Conservation (phyloP, 1,140 invertebrate species). For the Orussus abietinus region DNA sequence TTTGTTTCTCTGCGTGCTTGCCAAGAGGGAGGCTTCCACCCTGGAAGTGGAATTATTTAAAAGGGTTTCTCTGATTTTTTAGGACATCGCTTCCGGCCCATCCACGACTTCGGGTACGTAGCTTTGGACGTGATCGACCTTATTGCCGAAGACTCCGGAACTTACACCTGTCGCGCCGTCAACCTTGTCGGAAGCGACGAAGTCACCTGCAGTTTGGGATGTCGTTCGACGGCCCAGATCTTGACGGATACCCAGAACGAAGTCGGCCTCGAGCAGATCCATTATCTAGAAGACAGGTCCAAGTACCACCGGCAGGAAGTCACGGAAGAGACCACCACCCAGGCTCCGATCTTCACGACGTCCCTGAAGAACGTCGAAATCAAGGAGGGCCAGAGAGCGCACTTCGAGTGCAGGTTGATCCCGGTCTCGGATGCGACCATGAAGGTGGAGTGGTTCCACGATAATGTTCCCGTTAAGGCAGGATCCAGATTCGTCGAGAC, state of each 20-base stretch:
- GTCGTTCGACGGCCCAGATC: constrained; percentile 72
- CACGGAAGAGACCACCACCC: constrained; percentile 77
- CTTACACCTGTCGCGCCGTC: constrained; percentile 90
- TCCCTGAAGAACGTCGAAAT: constrained; percentile 87
- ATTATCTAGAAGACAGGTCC: constrained; percentile 79
- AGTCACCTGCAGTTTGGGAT: constrained; percentile 68
- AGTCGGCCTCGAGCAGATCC: constrained; percentile 79
- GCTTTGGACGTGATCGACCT: constrained; percentile 87
- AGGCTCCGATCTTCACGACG: constrained; percentile 87
- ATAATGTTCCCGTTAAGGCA: constrained; percentile 82
- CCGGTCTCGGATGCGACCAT: constrained; percentile 94
- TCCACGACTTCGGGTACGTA: constrained; percentile 94
- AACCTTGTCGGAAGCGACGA: constrained; percentile 86
- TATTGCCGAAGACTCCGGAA: constrained; percentile 89
- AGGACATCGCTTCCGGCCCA: constrained; percentile 87
- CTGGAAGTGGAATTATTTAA: constrained; percentile 6
- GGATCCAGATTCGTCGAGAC: constrained; percentile 87
- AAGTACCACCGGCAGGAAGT: constrained; percentile 70
- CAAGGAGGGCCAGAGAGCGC: constrained; percentile 91
- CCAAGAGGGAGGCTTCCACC: too few species aligned
- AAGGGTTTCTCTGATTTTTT: too few species aligned
- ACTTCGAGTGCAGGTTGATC: constrained; percentile 93
- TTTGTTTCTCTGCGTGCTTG: background rate
- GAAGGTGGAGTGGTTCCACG: constrained; percentile 98
- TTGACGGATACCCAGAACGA: constrained; percentile 81